Base-by-base conservation (phyloP, 2,888 invertebrate species). In the Eristalis intricaria region DNA sequence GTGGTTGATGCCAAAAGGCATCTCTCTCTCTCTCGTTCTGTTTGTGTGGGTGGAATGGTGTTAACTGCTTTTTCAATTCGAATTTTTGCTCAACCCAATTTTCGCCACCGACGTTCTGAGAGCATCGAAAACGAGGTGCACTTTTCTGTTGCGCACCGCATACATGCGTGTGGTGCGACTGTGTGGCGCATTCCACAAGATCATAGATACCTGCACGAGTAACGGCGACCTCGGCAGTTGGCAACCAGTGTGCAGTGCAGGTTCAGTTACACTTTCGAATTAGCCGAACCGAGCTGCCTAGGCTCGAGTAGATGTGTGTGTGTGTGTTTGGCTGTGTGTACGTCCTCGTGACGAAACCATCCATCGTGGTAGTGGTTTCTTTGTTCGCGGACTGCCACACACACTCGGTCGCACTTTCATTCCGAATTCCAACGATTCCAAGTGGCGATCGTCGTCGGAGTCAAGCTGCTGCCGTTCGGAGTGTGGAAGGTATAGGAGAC, bases 1-100 rank as follows among this genome's bases (percentile, higher is more conserved):
- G 76, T 82, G 70, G 76, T 70, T 71, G 70, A 76, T 82, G 82
- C 70, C 76, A 82, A 82, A 76, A 76, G 81, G 68, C 81, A 80
- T 32, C 32, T 32, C 32, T 8, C 29, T 29, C 4, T 4, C 4
- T 2, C 32, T 4, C 8, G 8, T 1, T 70, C 58, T 70, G 13
- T 70, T 60, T 19, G 35, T 19, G 70, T 38, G 70, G 70, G 70
- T 70, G 70, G 70, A 60, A 60, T 70, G 71, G 65, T 81, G 80
- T 50, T 80, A 80, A 50, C 32, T 61, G 61, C 35, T 32, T 68
- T 29, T 61, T 75, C 43, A 32, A 70, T 60, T 76, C 66, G 70
- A 82, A 76, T 76, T 82, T 32, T 76, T 60, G 65, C 70, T 82
- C 76, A 82, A 82, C 82, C 75, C 64, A 70, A 63, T 80, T 80